Conservation (phyloP, 2,113 vertebrate genomes). For the Equus przewalskii region DNA sequence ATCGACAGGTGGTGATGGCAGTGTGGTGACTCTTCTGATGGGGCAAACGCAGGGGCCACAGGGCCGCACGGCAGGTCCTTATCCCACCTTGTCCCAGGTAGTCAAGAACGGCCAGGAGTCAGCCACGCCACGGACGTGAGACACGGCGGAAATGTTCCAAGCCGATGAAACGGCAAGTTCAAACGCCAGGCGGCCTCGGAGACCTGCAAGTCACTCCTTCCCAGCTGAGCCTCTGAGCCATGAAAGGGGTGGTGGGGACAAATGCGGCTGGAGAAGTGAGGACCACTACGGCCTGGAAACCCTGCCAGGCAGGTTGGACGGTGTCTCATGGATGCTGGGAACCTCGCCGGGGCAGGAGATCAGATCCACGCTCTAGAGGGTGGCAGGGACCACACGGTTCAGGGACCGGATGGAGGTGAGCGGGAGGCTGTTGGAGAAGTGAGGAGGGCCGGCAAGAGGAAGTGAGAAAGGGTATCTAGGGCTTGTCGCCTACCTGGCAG, state of each 20-base stretch:
- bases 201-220: background rate
- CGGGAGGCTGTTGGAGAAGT: rapidly evolving
- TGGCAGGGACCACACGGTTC: background rate
- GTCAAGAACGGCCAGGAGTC: rapidly evolving
- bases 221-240: background rate
- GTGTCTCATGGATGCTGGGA: rapidly evolving
- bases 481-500: background rate
- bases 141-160: rapidly evolving
- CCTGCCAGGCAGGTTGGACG: background rate
- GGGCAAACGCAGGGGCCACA: rapidly evolving
- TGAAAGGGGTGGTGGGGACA: background rate
- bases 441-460: rapidly evolving
- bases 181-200: no score
- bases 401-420: no score
- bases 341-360: background rate
- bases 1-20: rapidly evolving
- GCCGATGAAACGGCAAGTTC: background rate
- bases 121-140: rapidly evolving
- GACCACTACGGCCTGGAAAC: background rate
- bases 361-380: no score
- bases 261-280: background rate
- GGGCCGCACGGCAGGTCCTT: rapidly evolving
- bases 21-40: background rate
- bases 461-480: background rate
- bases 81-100: no score